Conservation (phyloP, 1,140 invertebrate genomes). For the Bombus superbus region DNA sequence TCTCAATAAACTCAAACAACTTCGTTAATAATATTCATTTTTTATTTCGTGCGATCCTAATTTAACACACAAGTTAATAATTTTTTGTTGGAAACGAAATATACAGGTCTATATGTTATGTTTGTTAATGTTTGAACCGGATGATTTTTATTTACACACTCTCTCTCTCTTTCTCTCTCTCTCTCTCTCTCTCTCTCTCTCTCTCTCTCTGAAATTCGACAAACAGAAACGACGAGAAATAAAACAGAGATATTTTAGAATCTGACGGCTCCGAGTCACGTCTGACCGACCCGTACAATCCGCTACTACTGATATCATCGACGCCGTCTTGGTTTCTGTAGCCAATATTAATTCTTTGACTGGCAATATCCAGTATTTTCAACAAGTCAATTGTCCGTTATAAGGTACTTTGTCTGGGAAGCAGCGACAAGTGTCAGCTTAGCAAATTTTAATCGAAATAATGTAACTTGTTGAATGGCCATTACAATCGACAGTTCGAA, state of each 20-base stretch:
- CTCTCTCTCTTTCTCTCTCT: no score
- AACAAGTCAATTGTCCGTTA: background rate
- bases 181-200: no score
- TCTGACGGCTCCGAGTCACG: background rate
- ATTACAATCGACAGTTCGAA: background rate
- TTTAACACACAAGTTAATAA: background rate
- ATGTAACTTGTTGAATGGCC: background rate
- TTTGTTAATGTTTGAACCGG: no score
- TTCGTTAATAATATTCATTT: background rate
- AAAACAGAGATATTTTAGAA: background rate
- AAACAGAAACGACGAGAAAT: background rate
- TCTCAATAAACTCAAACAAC: background rate
- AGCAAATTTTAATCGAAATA: background rate
- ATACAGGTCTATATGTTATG: no score
- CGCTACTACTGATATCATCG: constrained; percentile 41
- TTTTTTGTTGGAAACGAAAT: background rate
- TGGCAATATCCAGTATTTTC: constrained; percentile 20
- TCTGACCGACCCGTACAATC: constrained; percentile 29
- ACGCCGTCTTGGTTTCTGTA: constrained; percentile 5
- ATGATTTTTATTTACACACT: background rate
- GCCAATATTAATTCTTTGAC: constrained; percentile 46
- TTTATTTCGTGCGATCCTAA: background rate
- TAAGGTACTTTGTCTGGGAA: background rate
- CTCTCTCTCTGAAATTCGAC: background rate
- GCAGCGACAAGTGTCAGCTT: background rate